Evolutionary conservation across 2,797 vertebrate species (phyloP).

Genomic region (Pipistrellus pipistrellus): DNA sequence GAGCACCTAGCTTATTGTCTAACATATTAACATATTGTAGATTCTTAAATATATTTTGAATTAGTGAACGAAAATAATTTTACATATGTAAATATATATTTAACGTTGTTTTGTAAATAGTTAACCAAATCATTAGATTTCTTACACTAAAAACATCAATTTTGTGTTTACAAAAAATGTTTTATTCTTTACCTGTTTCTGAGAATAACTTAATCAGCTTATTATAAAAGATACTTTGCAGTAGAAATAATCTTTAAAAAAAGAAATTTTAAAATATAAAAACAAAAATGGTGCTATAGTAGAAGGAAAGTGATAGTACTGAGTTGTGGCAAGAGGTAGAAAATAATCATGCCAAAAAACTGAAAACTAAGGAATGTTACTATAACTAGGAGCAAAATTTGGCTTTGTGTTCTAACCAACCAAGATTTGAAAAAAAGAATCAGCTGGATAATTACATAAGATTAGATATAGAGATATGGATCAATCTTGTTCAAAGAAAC

Average conservation of each 20-base stretch:
- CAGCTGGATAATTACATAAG: not conserved
- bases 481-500: not conserved
- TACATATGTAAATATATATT: not conserved
- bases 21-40: not conserved
- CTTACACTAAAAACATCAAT: not conserved
- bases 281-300: not conserved
- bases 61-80: not conserved
- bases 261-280: slow-evolving; percentile 3
- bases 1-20: not conserved
- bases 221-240: slow-evolving; percentile 37
- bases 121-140: slow-evolving; percentile 5
- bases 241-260: not conserved
- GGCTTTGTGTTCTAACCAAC: not conserved
- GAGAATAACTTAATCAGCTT: slow-evolving; percentile 49
- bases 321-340: not conserved
- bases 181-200: slow-evolving; percentile 36
- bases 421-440: not conserved
- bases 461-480: not conserved
- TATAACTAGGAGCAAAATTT: not conserved
- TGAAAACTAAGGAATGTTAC: not conserved
- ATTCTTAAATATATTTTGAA: slow-evolving; percentile 27
- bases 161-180: slow-evolving; percentile 8
- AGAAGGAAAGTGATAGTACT: not conserved
- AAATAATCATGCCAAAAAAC: not conserved
- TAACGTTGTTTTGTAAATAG: not conserved